phyloP scores from a whole-genome alignment of 2,888 invertebrate genomes.

The Athripsodes cinereus region DNA sequence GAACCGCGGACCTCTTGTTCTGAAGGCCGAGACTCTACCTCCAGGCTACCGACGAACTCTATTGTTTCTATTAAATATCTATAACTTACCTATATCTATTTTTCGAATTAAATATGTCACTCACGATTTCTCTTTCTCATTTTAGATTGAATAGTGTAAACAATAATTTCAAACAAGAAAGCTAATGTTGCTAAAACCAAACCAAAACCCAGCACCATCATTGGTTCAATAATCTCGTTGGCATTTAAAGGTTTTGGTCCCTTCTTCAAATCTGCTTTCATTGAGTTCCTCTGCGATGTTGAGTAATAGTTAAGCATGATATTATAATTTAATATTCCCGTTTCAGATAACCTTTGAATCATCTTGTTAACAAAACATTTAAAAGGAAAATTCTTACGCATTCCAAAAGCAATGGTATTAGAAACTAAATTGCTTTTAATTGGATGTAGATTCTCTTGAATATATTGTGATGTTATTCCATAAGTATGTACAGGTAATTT shows the following conservation, averaged over 20 bases:
- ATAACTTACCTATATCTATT: too few species aligned
- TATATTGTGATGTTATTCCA: background rate
- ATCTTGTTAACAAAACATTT: background rate
- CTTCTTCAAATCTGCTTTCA: background rate
- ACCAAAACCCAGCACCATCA: background rate
- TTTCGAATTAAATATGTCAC: too few species aligned
- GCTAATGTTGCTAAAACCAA: background rate
- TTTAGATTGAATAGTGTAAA: background rate
- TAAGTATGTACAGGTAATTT: background rate
- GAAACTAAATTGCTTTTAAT: background rate
- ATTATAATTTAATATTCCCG: background rate
- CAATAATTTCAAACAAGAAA: constrained; percentile 6
- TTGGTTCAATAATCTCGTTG: background rate
- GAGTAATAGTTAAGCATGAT: background rate
- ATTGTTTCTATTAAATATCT: too few species aligned
- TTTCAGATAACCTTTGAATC: background rate
- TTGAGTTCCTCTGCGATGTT: background rate
- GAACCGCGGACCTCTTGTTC: too few species aligned
- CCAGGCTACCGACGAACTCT: too few species aligned
- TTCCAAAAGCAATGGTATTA: background rate
- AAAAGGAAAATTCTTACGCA: background rate
- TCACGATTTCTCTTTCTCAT: too few species aligned
- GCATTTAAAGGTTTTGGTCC: background rate
- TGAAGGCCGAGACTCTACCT: too few species aligned
- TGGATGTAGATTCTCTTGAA: background rate